Conservation (phyloP, 2,888 invertebrate species). For the Bruchidius siliquastri region DNA sequence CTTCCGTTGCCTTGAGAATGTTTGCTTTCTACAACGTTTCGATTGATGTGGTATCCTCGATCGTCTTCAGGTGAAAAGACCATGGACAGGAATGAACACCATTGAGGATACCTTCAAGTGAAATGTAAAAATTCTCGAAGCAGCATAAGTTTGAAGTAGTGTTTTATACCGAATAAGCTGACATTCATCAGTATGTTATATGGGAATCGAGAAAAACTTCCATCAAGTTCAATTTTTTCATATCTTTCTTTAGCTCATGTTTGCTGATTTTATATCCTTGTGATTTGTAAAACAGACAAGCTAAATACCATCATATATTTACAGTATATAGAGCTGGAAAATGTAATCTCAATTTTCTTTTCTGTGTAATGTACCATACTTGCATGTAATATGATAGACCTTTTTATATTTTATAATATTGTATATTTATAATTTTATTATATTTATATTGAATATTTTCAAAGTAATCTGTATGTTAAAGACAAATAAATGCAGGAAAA, state of each 20-base stretch:
- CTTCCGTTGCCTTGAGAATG: too few species aligned
- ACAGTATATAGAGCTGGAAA: not conserved
- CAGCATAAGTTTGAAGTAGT: too few species aligned
- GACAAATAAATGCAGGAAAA: not conserved
- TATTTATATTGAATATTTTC: slow-evolving; percentile 7
- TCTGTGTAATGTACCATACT: not conserved
- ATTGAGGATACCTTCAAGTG: too few species aligned
- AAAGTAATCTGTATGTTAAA: slow-evolving; percentile 10
- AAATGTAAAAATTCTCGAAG: too few species aligned
- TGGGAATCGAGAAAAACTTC: not conserved
- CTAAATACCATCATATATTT: not conserved
- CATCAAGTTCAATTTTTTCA: not conserved
- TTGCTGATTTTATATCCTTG: too few species aligned
- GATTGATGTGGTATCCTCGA: too few species aligned
- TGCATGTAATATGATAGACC: slow-evolving; percentile 4
- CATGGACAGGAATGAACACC: too few species aligned
- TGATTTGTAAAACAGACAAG: too few species aligned
- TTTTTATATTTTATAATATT: slow-evolving; percentile 8
- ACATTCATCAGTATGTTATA: not conserved
- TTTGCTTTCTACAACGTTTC: too few species aligned
- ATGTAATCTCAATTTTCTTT: not conserved
- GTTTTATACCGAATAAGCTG: too few species aligned
- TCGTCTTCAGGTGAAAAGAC: too few species aligned
- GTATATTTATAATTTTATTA: slow-evolving; percentile 8
- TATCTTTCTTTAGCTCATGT: too few species aligned